Percentiles rank a stretch among this genome's conserved stretches.
Conservation (phyloP, 1,140 invertebrate species). For the Sarcophaga peregrina region DNA sequence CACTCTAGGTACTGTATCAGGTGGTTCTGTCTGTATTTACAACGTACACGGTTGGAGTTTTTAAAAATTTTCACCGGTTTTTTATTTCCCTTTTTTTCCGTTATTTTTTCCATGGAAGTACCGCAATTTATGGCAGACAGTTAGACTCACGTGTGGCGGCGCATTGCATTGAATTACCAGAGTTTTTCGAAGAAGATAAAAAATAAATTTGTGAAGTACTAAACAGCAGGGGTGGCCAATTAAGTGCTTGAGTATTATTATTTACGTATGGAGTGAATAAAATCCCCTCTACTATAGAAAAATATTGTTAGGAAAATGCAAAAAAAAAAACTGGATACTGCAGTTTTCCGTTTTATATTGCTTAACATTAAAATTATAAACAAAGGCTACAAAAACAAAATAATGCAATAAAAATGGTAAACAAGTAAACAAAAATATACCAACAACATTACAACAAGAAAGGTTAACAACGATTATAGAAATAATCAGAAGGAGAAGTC, state of each 20-base stretch:
- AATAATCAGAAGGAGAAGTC: no score
- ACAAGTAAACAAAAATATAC: no score
- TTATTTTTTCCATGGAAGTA: not conserved
- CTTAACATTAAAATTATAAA: no score
- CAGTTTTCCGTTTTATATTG: no score
- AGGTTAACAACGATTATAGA: no score
- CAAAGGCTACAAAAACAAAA: no score
- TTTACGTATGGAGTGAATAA: no score
- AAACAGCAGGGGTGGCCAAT: not conserved
- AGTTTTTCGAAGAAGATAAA: not conserved
- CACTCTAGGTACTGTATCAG: not conserved
- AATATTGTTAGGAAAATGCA: no score
- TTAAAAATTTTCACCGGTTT: not conserved
- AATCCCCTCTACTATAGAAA: no score
- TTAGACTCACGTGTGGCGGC: constrained; percentile 39
- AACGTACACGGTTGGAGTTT: not conserved
- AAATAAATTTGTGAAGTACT: not conserved
- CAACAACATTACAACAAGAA: no score
- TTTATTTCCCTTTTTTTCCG: not conserved
- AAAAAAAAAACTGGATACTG: no score
- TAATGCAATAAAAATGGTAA: no score
- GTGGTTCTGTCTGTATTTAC: constrained; percentile 3
- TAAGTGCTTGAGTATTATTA: not conserved
- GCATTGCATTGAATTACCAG: constrained; percentile 34
- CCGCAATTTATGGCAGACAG: constrained; percentile 36